phyloP scores from a whole-genome alignment of 2,113 vertebrate species.

The Seriola dumerili region DNA sequence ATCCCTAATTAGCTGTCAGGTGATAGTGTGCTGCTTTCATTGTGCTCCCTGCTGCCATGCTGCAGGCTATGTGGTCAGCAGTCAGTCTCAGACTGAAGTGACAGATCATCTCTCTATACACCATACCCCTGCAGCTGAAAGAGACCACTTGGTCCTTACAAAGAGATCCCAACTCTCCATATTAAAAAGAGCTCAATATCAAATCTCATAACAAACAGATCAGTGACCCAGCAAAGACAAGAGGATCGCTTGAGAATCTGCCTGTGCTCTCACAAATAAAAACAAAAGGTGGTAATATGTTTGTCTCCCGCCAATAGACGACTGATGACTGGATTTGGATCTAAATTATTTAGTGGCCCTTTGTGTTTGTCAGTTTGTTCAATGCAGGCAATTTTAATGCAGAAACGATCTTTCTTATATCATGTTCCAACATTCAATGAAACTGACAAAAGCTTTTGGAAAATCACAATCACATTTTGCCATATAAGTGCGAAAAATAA shows the following conservation, averaged over 20 bases:
- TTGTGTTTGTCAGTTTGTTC: conserved; percentile 60
- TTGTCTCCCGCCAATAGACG: conserved; percentile 34
- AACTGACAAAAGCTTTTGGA: conserved; percentile 45
- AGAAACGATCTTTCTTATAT: conserved; percentile 48
- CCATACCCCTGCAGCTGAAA: conserved; percentile 75
- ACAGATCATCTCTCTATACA: conserved; percentile 78
- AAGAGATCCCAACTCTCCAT: conserved; percentile 74
- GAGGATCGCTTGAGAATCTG: conserved; percentile 57
- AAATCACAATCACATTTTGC: conserved; percentile 57
- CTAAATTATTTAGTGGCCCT: conserved; percentile 66
- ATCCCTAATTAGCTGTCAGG: conserved; percentile 86
- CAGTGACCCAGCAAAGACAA: conserved; percentile 56
- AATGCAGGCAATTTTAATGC: conserved; percentile 51
- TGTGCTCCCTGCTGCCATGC: conserved; percentile 72
- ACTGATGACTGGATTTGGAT: conserved; percentile 55
- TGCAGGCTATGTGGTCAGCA: conserved; percentile 81
- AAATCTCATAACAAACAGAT: conserved; percentile 77
- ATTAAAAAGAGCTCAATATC: conserved; percentile 74
- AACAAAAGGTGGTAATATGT: conserved; percentile 49
- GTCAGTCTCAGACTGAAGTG: conserved; percentile 77
- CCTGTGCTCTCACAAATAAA: conserved; percentile 61
- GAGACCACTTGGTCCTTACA: conserved; percentile 81
- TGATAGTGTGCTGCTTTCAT: conserved; percentile 79
- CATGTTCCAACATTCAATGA: conserved; percentile 49
- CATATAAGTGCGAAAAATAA: conserved; percentile 64